A percentile compares a stretch with the other conserved stretches of the same genome.
These are phyloP conservation scores for Triplophysa yarkandensis DNA, from an alignment of 2,797 vertebrate genomes.

Conservation along the genomic window DNA sequence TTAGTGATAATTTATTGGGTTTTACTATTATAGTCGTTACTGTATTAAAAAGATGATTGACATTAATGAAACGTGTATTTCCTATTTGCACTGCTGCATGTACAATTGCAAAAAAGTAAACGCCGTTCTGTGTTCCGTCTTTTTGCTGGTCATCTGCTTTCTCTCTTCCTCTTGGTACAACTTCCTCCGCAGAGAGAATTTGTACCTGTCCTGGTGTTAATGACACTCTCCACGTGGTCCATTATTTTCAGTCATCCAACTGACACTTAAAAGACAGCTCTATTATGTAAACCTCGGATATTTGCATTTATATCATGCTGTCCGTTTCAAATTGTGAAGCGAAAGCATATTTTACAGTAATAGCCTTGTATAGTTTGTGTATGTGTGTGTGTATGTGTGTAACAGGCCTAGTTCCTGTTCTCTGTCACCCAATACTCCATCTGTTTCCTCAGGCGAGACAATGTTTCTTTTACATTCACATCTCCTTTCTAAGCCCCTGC, in stretches of 20 bases:
- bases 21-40: not conserved
- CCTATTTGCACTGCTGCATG: not conserved
- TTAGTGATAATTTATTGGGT: slow-evolving; percentile 8
- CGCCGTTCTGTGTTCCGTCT: slow-evolving; percentile 27
- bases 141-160: slow-evolving; percentile 27
- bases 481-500: slow-evolving; percentile 30
- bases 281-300: not conserved
- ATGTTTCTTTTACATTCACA: slow-evolving; percentile 47
- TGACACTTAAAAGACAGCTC: not conserved
- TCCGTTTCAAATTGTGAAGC: not conserved
- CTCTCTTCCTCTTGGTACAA: slow-evolving; percentile 34
- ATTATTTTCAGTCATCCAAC: slow-evolving; percentile 22
- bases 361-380: slow-evolving; percentile 4
- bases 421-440: slow-evolving; percentile 46
- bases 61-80: not conserved
- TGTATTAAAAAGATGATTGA: not conserved
- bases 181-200: slow-evolving; percentile 15
- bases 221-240: slow-evolving; percentile 40
- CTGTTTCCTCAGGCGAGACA: slow-evolving; percentile 53
- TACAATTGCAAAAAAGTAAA: not conserved
- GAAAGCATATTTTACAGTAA: not conserved
- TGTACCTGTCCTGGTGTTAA: slow-evolving; percentile 16
- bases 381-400: slow-evolving; percentile 33
- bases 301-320: not conserved
- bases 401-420: slow-evolving; percentile 53